Evolutionary conservation across 2,888 invertebrate genomes (phyloP), one percentile per base, ranked within the genome.

Genomic region (Tenthredo mesomela): DNA sequence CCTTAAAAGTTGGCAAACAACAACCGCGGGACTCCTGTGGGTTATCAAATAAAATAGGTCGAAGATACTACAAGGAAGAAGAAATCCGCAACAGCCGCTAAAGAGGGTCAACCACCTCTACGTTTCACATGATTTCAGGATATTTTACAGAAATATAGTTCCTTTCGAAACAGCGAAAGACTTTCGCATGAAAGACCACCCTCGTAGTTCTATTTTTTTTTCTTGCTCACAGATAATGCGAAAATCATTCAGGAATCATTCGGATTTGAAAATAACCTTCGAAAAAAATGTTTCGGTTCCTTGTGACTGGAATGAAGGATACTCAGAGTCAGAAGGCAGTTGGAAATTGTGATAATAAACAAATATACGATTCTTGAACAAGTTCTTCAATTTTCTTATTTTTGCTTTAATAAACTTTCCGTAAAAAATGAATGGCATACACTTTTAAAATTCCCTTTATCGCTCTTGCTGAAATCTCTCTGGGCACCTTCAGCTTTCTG

Each of bases 1-100:
- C 29, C 47, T 75, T 21, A 75, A 75, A 75, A 75, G 25, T 75
- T 47, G 47, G 25, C 10, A 10, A 75, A 47, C 43, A 70, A 70
- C 12, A 70, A 70, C 33, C 37, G 12, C 12, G 54, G 7, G 5
- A 33, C 18, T 70, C 37, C 70, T 37, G 33, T 7, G 37, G 37
- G 37, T 37, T 37, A 70, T 70, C 70, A 7, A 5, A 70, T 18
- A 9, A 37, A 70, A 70, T 37, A 7, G 37, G 37, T 33, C 37
- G 37, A 33, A 37, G n/a, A n/a, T 67, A 67, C 21, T 67, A 67
- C 21, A 33, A 2, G 9, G 29, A 12, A 65, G 10, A 12, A 67
- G 12, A 29, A 29, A 5, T 65, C 10, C 0, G 12, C 5, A 29
- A 21, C 21, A 12, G 65, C 65, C 50, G 18, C 54, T n/a, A 18